phyloP scores from a whole-genome alignment of 2,888 invertebrate genomes.

The Kuschelorhynchus macadamiae region DNA sequence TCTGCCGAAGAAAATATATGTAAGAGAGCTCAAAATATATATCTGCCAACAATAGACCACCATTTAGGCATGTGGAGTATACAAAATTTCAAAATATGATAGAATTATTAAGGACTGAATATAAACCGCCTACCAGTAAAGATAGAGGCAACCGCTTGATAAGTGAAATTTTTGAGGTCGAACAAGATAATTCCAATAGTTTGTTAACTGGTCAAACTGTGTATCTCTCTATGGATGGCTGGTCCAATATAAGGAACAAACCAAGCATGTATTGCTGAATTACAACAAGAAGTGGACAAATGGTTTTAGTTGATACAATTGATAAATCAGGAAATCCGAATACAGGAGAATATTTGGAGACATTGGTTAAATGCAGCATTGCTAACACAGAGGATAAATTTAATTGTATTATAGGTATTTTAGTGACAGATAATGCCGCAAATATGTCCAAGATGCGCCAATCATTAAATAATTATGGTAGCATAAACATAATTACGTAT shows the following conservation, averaged over 20 bases:
- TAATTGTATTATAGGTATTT: constrained; percentile 21
- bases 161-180: not conserved
- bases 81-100: constrained; percentile 2
- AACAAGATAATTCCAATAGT: not conserved
- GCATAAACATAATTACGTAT: no score
- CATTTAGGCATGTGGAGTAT: constrained; percentile 7
- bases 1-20: no score
- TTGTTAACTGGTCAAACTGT: not conserved
- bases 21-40: not conserved
- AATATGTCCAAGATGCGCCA: constrained; percentile 27
- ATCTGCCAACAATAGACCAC: constrained; percentile 3
- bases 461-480: no score
- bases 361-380: not conserved
- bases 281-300: not conserved
- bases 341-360: constrained; percentile 3
- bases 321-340: not conserved
- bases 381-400: not conserved
- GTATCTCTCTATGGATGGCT: constrained; percentile 9
- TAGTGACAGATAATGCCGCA: constrained; percentile 30
- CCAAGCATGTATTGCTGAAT: not conserved
- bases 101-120: not conserved
- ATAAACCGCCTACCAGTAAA: constrained; percentile 3
- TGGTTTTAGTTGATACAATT: not conserved
- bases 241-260: constrained; percentile 1
- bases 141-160: constrained; percentile 1